phyloP scores from a whole-genome alignment of 2,797 vertebrate genomes.

The Anguilla pacifica region DNA sequence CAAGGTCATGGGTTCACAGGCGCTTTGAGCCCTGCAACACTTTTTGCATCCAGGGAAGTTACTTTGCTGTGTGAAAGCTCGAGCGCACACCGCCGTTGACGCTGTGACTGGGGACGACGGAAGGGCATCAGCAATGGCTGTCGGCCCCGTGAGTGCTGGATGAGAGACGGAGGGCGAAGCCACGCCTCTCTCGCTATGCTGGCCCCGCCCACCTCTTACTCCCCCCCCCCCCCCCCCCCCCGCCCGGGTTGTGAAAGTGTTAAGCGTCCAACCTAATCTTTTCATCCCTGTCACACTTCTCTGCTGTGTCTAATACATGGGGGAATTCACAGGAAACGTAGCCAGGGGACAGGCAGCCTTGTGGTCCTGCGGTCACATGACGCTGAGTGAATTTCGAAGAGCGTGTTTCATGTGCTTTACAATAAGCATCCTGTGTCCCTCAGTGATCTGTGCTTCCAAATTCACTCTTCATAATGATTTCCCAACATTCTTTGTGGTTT shows the following conservation, averaged over 20 bases:
- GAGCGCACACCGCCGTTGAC: background rate
- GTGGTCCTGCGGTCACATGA: background rate
- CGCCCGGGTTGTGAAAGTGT: background rate
- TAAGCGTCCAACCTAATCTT: background rate
- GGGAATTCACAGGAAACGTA: constrained; percentile 32
- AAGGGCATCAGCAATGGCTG: background rate
- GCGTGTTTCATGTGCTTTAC: background rate
- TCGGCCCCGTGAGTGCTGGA: background rate
- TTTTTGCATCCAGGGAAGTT: background rate
- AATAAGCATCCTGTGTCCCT: background rate
- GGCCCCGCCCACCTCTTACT: background rate
- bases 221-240: background rate
- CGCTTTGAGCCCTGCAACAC: background rate
- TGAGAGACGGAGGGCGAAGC: background rate
- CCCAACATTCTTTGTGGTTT: background rate
- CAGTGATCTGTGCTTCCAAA: background rate
- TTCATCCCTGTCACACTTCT: constrained; percentile 26
- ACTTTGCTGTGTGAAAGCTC: background rate
- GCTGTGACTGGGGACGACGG: background rate
- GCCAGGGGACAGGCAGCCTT: constrained; percentile 1
- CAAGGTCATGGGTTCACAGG: constrained; percentile 22
- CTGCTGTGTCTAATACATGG: constrained; percentile 23
- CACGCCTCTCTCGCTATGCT: background rate
- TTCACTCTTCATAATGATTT: background rate
- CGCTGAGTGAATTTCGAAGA: background rate